Evolutionary conservation across 2,888 invertebrate species (phyloP), one percentile per base, ranked within the genome.

Genomic region (Drosophila prolongata): DNA sequence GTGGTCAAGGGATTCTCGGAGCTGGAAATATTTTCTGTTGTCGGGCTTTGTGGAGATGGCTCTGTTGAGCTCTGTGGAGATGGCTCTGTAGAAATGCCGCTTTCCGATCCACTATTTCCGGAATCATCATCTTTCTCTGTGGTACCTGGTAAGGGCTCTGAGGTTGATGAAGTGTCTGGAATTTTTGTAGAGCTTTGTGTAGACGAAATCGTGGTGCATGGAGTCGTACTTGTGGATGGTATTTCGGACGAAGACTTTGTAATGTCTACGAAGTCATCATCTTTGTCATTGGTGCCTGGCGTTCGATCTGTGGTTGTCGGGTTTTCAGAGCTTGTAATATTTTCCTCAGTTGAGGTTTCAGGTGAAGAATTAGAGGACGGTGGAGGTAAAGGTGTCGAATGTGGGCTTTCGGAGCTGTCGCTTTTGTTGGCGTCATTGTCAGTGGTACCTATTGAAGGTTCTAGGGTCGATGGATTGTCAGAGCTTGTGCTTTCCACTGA

Each of bases 51-150:
- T 13, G 4, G 9, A 13, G 46, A 14, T 9, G 52, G n/a, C 8
- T 57, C 37, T 14, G 47, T 57, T n/a, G n/a, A n/a, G 11, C 35
- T 59, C n/a, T 56, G n/a, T 13, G 4, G 9, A 13, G 46, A 14
- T 9, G 52, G n/a, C 8, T 57, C 37, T 14, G 47, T 57, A 1
- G 59, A 43, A 3, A 14, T 11, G 1, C 4, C 34, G 35, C 24
- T 55, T 16, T 55, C 43, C 5, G 56, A 60, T 3, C 57, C 58
- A 16, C 4, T 43, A 5, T 37, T 56, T 16, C 57, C 57, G 2
- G 50, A 49, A 16, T 35, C 57, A 4, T 6, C 13, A 3, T 16
- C 54, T 5, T 35, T 43, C 43, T 27, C 37, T 2, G 58, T 47
- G 1, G 62, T 42, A n/a, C 6, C 24, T 10, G 1, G 8, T 10